These are phyloP conservation scores for Temnothorax nylanderi DNA, from an alignment of 1,140 invertebrate genomes.

Conservation along the genomic window DNA sequence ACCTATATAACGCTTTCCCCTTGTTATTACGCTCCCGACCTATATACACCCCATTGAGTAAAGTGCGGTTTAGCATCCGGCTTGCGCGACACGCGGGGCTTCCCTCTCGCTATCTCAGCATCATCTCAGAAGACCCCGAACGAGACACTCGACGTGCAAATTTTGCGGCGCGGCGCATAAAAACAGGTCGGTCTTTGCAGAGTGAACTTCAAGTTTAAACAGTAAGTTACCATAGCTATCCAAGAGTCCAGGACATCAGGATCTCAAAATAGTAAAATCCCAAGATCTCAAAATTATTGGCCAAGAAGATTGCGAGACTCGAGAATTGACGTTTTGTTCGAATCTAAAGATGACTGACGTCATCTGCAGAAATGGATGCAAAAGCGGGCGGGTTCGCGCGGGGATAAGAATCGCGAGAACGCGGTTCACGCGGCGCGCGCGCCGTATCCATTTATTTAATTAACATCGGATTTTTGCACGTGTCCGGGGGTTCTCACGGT, in stretches of 20 bases:
- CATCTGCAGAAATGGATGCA: not conserved
- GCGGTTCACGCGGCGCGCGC: not conserved
- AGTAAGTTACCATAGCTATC: not conserved
- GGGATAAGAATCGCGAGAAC: constrained; percentile 15
- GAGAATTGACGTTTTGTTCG: too few species aligned
- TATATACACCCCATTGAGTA: constrained; percentile 76
- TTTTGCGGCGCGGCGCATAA: not conserved
- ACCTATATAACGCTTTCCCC: constrained; percentile 80
- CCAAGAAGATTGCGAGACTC: not conserved
- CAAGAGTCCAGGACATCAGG: too few species aligned
- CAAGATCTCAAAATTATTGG: not conserved
- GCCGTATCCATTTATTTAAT: constrained; percentile 68
- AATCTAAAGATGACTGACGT: not conserved
- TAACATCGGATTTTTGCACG: constrained; percentile 79
- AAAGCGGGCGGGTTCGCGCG: not conserved
- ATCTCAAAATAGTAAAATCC: not conserved
- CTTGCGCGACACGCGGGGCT: constrained; percentile 58
- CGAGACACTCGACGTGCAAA: constrained; percentile 23
- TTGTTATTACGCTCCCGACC: constrained; percentile 74
- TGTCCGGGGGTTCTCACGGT: constrained; percentile 79
- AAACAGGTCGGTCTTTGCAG: not conserved
- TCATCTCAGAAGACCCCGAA: not conserved
- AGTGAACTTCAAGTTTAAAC: not conserved
- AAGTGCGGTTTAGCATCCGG: constrained; percentile 85
- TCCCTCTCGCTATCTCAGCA: constrained; percentile 39